Conservation (phyloP, 2,113 vertebrate species). For the Syngnathus floridae region DNA sequence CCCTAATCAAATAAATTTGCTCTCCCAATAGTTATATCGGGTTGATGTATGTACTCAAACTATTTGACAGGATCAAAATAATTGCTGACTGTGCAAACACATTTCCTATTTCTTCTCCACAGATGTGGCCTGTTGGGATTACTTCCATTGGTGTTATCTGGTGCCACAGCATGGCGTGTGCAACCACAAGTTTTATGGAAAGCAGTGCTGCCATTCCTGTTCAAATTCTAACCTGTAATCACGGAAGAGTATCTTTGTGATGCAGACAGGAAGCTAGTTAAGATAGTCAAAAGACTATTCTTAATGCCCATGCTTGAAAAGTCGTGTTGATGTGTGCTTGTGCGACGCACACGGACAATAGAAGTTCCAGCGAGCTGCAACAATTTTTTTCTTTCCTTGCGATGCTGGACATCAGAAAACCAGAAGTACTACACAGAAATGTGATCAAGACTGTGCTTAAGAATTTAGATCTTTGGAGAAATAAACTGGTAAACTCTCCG, state of each 20-base stretch:
- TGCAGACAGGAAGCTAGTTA: constrained; percentile 27
- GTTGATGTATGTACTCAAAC: not conserved
- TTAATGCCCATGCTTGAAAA: constrained; percentile 35
- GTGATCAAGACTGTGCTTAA: constrained; percentile 35
- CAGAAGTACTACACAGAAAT: constrained; percentile 42
- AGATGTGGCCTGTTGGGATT: constrained; percentile 60
- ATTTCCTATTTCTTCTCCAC: constrained; percentile 1
- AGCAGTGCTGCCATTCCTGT: constrained; percentile 82
- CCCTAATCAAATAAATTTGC: not conserved
- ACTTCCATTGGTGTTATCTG: constrained; percentile 80
- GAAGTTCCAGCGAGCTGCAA: constrained; percentile 30
- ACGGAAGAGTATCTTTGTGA: constrained; percentile 4
- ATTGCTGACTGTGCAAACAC: not conserved
- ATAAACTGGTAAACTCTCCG: constrained; percentile 30
- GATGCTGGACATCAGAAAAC: constrained; percentile 62
- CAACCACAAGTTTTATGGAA: constrained; percentile 78
- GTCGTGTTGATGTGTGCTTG: constrained; percentile 35
- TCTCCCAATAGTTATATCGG: not conserved
- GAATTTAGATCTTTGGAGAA: constrained; percentile 32
- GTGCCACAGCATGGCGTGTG: constrained; percentile 80
- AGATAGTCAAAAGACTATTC: constrained; percentile 35
- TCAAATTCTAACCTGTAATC: constrained; percentile 75
- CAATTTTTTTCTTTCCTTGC: constrained; percentile 34
- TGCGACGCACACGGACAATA: constrained; percentile 37
- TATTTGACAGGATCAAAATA: not conserved